These are phyloP conservation scores for Lutjanus campechanus DNA, from an alignment of 2,797 vertebrate species.

Conservation along the genomic window DNA sequence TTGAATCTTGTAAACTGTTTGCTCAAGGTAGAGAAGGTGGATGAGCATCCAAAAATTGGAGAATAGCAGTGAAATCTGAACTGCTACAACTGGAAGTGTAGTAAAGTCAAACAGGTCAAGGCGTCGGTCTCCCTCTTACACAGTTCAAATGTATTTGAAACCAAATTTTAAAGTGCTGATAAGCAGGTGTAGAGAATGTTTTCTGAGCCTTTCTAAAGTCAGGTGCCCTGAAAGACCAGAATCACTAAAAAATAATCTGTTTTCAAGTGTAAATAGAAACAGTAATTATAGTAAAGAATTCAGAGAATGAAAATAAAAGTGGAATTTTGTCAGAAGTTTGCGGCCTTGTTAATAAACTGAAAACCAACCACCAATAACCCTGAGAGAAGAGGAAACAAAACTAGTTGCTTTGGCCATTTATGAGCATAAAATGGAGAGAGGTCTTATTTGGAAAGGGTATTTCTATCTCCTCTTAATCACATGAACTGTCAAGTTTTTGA, in stretches of 20 bases:
- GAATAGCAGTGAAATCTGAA: slow-evolving; percentile 9
- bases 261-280: neutral
- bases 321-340: too few relatives aligned
- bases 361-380: too few relatives aligned
- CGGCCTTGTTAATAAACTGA: too few relatives aligned
- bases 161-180: slow-evolving; percentile 36
- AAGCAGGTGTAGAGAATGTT: slow-evolving; percentile 2
- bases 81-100: slow-evolving; percentile 3
- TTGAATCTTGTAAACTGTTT: neutral
- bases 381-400: too few relatives aligned
- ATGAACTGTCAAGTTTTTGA: too few relatives aligned
- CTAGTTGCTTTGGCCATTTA: too few relatives aligned
- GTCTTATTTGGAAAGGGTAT: too few relatives aligned
- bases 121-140: neutral
- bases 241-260: neutral
- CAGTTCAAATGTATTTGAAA: slow-evolving; percentile 2
- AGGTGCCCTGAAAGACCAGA: slow-evolving; percentile 18
- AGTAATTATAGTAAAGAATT: too few relatives aligned
- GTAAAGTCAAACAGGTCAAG: slow-evolving; percentile 8
- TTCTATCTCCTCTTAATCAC: too few relatives aligned
- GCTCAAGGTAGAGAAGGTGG: slow-evolving; percentile 20
- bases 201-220: slow-evolving; percentile 12
- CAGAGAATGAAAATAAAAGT: too few relatives aligned
- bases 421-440: too few relatives aligned
- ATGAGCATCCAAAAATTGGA: neutral